These are phyloP conservation scores for Solea senegalensis DNA, from an alignment of 2,113 vertebrate species.

Conservation along the genomic window DNA sequence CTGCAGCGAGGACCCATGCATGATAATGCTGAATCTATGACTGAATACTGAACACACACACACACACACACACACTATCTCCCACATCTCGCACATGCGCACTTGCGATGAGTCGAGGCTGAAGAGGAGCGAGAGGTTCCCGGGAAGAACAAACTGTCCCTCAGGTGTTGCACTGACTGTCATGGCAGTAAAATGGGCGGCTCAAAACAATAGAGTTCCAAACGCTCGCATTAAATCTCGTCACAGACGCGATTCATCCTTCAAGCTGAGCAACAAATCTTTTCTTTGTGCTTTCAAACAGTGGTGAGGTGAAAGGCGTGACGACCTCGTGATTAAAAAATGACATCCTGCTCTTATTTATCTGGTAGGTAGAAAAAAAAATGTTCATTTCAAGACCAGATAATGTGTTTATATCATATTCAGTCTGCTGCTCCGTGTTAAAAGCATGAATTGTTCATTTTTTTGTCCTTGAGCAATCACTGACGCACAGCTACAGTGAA, in stretches of 20 bases:
- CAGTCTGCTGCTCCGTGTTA: not conserved
- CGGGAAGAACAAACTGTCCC: slow-evolving; percentile 66
- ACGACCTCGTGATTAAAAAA: not conserved
- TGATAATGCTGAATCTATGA: not conserved
- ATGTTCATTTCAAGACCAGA: not conserved
- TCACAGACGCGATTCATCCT: slow-evolving; percentile 25
- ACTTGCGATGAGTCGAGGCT: slow-evolving; percentile 67
- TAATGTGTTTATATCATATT: not conserved
- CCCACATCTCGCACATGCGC: slow-evolving; percentile 30
- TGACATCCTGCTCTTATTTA: not conserved
- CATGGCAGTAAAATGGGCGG: slow-evolving; percentile 55
- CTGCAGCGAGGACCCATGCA: slow-evolving; percentile 33
- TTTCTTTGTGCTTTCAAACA: slow-evolving; percentile 9
- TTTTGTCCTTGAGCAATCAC: slow-evolving; percentile 16
- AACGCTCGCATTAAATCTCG: slow-evolving; percentile 50
- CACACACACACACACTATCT: not conserved
- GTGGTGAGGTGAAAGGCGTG: not conserved
- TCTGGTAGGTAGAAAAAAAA: not conserved
- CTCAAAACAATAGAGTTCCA: slow-evolving; percentile 49
- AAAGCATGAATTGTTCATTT: not conserved
- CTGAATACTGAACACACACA: not conserved
- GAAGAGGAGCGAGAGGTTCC: slow-evolving; percentile 39
- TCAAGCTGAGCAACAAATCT: not conserved
- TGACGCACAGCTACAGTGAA: not conserved
- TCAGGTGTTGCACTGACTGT: slow-evolving; percentile 41